Conservation (phyloP, 2,797 vertebrate species). For the Macropodus opercularis region DNA sequence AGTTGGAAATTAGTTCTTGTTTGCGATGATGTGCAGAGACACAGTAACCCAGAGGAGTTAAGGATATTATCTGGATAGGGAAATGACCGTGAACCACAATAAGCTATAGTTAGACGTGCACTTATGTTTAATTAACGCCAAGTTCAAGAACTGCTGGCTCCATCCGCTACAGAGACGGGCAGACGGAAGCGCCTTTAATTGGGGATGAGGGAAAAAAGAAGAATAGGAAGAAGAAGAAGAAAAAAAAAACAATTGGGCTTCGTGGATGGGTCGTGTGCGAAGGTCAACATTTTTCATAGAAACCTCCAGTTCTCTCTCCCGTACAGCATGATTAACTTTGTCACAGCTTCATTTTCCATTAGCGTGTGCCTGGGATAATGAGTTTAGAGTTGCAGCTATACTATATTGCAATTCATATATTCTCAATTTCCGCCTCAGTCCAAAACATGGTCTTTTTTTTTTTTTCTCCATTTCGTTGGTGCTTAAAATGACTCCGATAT, state of each 20-base stretch:
- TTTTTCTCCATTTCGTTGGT: conserved; percentile 12
- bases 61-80: conserved; percentile 53
- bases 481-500: conserved; percentile 24
- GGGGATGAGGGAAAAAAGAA: conserved; percentile 54
- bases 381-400: conserved; percentile 61
- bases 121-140: conserved; percentile 78
- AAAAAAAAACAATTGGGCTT: conserved; percentile 56
- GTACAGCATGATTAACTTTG: conserved; percentile 63
- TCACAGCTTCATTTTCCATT: conserved; percentile 71
- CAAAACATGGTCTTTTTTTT: conserved; percentile 31
- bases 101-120: conserved; percentile 61
- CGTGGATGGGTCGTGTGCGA: conserved; percentile 66
- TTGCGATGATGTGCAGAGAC: conserved; percentile 38
- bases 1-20: conserved; percentile 40
- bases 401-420: conserved; percentile 64
- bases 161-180: conserved; percentile 61
- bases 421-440: conserved; percentile 44
- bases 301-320: conserved; percentile 49
- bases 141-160: conserved; percentile 70
- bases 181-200: conserved; percentile 73
- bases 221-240: background rate
- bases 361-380: conserved; percentile 66
- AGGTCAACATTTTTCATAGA: conserved; percentile 72
- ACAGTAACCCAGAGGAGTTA: conserved; percentile 45
- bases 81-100: conserved; percentile 36